Evolutionary conservation across 1,140 invertebrate species (phyloP), one percentile per base, ranked within the genome.

Genomic region (Orius insidiosus): DNA sequence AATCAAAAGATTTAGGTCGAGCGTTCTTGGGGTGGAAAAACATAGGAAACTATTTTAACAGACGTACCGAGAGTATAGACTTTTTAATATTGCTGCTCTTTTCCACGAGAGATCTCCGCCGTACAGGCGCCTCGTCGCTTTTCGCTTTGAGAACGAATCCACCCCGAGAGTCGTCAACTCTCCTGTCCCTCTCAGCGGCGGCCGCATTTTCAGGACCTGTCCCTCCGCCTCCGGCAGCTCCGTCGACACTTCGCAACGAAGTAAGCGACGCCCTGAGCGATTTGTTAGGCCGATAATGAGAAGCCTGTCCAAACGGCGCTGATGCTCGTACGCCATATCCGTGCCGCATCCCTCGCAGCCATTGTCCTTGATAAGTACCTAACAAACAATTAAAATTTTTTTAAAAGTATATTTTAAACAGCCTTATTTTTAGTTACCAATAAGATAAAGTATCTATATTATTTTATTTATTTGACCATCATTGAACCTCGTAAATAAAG

Each of bases 331-430:
- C 92, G 5, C 96, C 96, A 61, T 98, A 98, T 2, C 95, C 95
- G 60, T 98, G 94, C 31, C 95, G 74, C 75, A 95, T 86, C 0
- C 96, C 96, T 46, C 92, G 76, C 59, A 93, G 72, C 95, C 95
- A 98, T 76, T 98, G 95, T 50, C 95, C 95, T 67, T 97, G 90
- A 67, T 95, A 98, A 47, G 90, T 95, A 48, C 94, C 93, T 97
- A 70, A 5, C 74, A 47, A 19, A 32, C 13, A 39, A n/a, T n/a
- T n/a, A n/a, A n/a, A n/a, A n/a, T n/a, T n/a, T n/a, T 24, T 24
- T 24, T 24, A 24, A 24, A 24, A 4, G 7, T 4, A 7, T 24
- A 24, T 24, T 24, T 24, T 4, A 24, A 24, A 24, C 24, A 24
- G n/a, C n/a, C n/a, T n/a, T n/a, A n/a, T n/a, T n/a, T n/a, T n/a